A percentile compares a stretch with the other conserved stretches of the same genome.
phyloP scores from a whole-genome alignment of 1,140 invertebrate genomes.

The Oedothorax gibbosus region DNA sequence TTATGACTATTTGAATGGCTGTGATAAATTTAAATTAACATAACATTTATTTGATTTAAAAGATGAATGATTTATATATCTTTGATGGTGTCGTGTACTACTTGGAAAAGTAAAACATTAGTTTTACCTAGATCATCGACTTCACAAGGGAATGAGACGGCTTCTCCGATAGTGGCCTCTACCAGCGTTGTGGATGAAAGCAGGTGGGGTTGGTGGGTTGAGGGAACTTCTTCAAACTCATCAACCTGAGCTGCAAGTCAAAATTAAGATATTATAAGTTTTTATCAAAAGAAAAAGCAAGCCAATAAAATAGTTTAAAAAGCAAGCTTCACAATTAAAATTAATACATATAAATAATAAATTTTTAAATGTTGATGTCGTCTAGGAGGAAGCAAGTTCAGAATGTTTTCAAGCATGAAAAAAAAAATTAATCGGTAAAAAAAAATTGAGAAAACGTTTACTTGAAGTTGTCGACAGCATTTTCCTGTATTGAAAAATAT shows the following conservation, averaged over 20 bases:
- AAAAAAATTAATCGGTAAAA: no score
- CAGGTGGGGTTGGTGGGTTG: slow-evolving; percentile 42
- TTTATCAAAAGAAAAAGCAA: background rate
- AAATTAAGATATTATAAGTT: background rate
- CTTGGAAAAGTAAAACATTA: no score
- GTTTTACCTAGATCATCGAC: slow-evolving; percentile 45
- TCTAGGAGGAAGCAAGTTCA: no score
- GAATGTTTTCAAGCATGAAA: no score
- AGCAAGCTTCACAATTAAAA: background rate
- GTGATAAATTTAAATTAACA: background rate
- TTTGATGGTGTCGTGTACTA: no score
- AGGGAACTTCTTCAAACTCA: slow-evolving; percentile 46
- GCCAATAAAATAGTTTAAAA: background rate
- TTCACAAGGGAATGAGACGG: slow-evolving; percentile 45
- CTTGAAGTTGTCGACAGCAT: no score
- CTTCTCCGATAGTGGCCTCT: slow-evolving; percentile 45
- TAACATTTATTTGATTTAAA: background rate
- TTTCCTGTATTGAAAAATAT: no score
- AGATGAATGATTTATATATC: no score
- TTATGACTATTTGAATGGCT: no score
- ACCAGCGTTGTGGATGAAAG: slow-evolving; percentile 21
- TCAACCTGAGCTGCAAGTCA: slow-evolving; percentile 22
- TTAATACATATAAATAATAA: background rate
- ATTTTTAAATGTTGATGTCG: background rate
- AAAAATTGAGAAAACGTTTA: no score